A percentile compares a stretch with the other conserved stretches of the same genome.
Evolutionary conservation across 2,113 vertebrate genomes (phyloP).

Genomic region (Nymphicus hollandicus): DNA sequence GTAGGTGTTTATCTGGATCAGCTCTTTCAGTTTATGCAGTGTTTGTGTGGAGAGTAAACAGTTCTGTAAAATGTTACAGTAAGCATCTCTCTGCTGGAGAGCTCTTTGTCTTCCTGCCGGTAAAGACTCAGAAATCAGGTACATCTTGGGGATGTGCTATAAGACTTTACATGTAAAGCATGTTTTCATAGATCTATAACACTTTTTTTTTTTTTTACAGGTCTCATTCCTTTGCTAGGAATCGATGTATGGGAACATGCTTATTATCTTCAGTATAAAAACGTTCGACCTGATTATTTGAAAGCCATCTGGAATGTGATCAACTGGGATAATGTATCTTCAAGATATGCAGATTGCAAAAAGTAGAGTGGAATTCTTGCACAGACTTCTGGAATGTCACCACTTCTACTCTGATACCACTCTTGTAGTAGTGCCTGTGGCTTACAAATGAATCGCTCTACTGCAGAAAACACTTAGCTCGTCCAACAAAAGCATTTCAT

Average conservation of each 20-base stretch:
- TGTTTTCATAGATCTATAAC: neutral
- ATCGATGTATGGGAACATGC: constrained; percentile 99
- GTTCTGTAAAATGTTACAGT: neutral
- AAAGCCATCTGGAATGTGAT: constrained; percentile 97
- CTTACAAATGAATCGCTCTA: constrained; percentile 10
- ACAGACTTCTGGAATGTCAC: neutral
- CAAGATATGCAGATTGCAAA: constrained; percentile 83
- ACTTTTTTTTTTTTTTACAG: constrained; percentile 57
- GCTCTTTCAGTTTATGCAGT: neutral
- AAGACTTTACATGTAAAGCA: neutral
- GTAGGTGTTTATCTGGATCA: neutral
- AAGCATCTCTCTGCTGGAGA: neutral
- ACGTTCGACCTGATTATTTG: constrained; percentile 94
- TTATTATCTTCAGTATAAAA: constrained; percentile 98
- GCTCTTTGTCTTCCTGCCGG: neutral
- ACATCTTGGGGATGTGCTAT: neutral
- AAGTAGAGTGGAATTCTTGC: constrained; percentile 73
- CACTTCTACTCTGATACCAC: neutral
- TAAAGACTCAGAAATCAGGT: neutral
- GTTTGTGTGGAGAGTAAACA: neutral
- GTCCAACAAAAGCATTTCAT: constrained; percentile 33
- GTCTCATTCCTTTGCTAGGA: constrained; percentile 92
- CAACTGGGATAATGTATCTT: constrained; percentile 92
- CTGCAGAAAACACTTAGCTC: constrained; percentile 33
- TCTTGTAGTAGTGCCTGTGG: constrained; percentile 31